These are phyloP conservation scores for Solea senegalensis DNA, from an alignment of 2,113 vertebrate species.

Conservation along the genomic window DNA sequence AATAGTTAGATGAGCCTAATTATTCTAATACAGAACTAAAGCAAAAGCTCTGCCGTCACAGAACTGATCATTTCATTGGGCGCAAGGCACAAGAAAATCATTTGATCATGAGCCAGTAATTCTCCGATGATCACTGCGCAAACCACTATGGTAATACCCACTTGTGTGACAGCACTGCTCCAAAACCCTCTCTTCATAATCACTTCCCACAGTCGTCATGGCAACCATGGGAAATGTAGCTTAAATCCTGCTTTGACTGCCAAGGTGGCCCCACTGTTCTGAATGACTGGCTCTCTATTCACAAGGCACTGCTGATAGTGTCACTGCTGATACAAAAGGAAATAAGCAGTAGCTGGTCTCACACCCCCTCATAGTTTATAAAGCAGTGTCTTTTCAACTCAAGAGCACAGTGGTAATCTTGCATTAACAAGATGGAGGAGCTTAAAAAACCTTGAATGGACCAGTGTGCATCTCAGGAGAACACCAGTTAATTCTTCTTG, in stretches of 20 bases:
- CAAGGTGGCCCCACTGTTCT: conserved; percentile 69
- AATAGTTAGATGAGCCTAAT: conserved; percentile 59
- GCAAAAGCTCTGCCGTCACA: conserved; percentile 10
- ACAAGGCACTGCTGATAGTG: conserved; percentile 70
- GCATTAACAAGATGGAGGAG: conserved; percentile 44
- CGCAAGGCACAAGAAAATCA: conserved; percentile 24
- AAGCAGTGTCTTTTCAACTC: conserved; percentile 62
- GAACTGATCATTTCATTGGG: conserved; percentile 37
- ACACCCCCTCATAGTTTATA: conserved; percentile 52
- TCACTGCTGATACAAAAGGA: conserved; percentile 70
- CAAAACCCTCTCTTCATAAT: conserved; percentile 71
- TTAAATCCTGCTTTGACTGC: conserved; percentile 75
- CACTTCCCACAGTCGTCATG: conserved; percentile 77
- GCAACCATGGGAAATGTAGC: conserved; percentile 76
- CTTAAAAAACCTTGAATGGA: conserved; percentile 56
- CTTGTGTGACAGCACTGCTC: conserved; percentile 66
- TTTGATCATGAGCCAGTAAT: conserved; percentile 61
- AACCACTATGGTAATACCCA: conserved; percentile 69
- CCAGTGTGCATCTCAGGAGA: conserved; percentile 31
- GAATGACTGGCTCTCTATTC: conserved; percentile 72
- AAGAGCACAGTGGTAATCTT: conserved; percentile 53
- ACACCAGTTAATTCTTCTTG: conserved; percentile 27
- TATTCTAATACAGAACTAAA: conserved; percentile 28
- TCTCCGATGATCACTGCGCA: conserved; percentile 60
- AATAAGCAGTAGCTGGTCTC: conserved; percentile 65